Conservation (phyloP, 2,888 invertebrate species). For the Papilio gigon region DNA sequence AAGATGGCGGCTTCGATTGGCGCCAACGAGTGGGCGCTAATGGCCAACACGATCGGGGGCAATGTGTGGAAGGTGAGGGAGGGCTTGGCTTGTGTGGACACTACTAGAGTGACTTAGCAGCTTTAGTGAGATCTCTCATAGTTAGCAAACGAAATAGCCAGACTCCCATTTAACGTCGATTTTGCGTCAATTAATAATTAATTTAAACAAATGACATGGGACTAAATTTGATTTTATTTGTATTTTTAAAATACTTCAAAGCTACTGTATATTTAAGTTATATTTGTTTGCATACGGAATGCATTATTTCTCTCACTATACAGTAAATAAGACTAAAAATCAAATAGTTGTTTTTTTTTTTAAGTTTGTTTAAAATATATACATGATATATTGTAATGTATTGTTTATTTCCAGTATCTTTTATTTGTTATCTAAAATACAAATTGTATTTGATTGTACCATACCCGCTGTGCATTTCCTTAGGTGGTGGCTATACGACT, state of each 20-base stretch:
- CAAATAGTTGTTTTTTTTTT: no score
- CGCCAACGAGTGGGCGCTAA: constrained; percentile 78
- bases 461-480: background rate
- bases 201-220: no score
- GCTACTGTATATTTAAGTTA: no score
- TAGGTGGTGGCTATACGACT: constrained; percentile 44
- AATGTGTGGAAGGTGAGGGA: constrained; percentile 82
- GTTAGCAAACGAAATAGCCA: constrained; percentile 21
- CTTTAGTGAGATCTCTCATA: constrained; percentile 72
- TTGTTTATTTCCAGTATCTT: no score
- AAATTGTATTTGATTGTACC: background rate
- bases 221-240: no score
- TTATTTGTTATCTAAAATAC: background rate
- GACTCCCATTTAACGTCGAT: background rate
- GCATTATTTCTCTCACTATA: no score
- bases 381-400: no score
- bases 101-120: constrained; percentile 58
- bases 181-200: background rate
- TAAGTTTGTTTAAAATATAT: no score
- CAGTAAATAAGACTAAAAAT: no score
- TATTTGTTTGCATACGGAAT: no score
- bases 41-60: constrained; percentile 69
- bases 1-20: constrained; percentile 79
- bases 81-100: constrained; percentile 66
- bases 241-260: no score